Conservation (phyloP, 2,113 vertebrate species). For the Apistogramma diplotaenia region DNA sequence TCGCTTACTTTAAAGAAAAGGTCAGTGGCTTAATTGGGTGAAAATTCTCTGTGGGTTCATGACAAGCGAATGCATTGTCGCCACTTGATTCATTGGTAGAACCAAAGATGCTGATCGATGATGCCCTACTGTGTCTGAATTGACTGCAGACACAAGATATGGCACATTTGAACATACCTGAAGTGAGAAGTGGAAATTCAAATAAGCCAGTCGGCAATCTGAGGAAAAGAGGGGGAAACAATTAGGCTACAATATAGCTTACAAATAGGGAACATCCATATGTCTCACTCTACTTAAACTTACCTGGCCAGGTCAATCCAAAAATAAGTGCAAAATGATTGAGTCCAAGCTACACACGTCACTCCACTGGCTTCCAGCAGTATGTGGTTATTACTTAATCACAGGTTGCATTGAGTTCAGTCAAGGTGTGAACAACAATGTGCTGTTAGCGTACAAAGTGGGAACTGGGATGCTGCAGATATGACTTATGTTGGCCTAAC, state of each 20-base stretch:
- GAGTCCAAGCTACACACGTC: fast-evolving
- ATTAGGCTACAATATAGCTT: not conserved
- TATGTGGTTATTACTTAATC: not conserved
- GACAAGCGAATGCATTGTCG: not conserved
- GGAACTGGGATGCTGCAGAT: not conserved
- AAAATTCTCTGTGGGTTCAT: not conserved
- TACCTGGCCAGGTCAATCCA: no score
- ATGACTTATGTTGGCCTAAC: no score
- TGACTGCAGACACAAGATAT: not conserved
- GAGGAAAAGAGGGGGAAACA: fast-evolving
- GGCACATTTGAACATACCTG: not conserved
- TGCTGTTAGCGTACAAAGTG: not conserved
- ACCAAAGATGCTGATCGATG: not conserved
- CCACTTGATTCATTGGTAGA: not conserved
- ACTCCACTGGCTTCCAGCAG: not conserved
- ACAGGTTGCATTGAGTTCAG: not conserved
- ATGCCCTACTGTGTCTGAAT: not conserved
- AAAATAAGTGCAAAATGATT: not conserved
- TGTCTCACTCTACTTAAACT: not conserved
- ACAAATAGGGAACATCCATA: not conserved
- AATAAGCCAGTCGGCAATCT: fast-evolving
- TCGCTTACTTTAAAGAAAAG: not conserved
- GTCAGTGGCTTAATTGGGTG: not conserved
- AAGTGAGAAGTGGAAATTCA: not conserved
- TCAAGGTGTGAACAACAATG: not conserved